Base-by-base conservation (phyloP, 2,888 invertebrate genomes). In the Cephus runcator region DNA sequence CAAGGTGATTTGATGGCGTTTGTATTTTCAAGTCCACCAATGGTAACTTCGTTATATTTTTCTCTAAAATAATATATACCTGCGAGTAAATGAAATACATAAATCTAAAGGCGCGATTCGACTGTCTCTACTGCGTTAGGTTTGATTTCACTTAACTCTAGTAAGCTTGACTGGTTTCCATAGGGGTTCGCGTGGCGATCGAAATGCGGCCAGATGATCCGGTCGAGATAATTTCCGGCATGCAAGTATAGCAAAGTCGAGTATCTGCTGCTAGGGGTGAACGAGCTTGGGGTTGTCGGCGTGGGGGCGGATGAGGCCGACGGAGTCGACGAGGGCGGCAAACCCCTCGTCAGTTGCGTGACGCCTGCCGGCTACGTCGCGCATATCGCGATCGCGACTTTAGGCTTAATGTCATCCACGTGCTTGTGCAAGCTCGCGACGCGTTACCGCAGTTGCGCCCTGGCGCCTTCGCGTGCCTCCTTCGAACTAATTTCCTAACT, bases 301-400 rank as follows among this genome's bases (percentile, higher is more conserved):
- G 73, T 77, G 75, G 77, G 35, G 75, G 77, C n/a, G 73, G 75
- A 73, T 69, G 77, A 75, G 82, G 81, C 78, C 77, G 85, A 84
- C 82, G 84, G 83, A 79, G 69, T 75, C 81, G 79, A 81, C 78
- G 85, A 88, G 88, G 87, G 86, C 81, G 85, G 88, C 82, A 84
- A 84, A 86, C 81, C 83, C 82, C 76, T 83, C 85, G 86, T 83
- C 88, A 87, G 88, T 88, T 85, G 87, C 86, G 83, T 83, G 84
- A 87, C 87, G 88, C 87, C 85, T 83, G 82, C 79, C 83, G 85
- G 81, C 79, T 82, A 83, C 84, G 82, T 86, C 81, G 79, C 81
- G 81, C 81, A 82, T 82, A 76, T 83, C 83, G 81, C 76, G 77
- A 56, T 56, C 56, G 56, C 56, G 56, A 9, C 23, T 56, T 56